Base-by-base conservation (phyloP, 1,140 invertebrate genomes). In the Hirudo medicinalis region DNA sequence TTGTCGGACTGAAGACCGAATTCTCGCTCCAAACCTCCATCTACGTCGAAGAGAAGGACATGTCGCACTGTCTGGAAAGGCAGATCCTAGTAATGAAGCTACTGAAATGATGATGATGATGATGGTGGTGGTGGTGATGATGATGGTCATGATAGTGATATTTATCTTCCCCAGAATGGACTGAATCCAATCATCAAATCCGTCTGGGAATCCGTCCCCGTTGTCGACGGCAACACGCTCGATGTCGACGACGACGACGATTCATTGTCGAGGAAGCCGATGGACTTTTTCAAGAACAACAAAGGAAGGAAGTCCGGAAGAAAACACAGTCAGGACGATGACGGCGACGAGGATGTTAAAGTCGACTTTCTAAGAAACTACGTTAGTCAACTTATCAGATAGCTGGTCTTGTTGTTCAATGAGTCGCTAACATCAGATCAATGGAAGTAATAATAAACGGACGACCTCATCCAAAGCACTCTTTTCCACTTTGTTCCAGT, bases 1-100 rank as follows among this genome's bases (percentile, higher is more conserved):
- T 89, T 88, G 84, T 87, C 75, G 84, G 86, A 76, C 77, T 90
- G n/a, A 85, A 89, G 76, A 87, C 87, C 75, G 82, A 86, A 74
- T 84, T 88, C 77, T 86, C 88, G 76, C 85, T 90, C 78, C 86
- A 90, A 80, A 83, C 86, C 76, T 77, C 86, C 49, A 87, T 88
- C 78, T 84, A 86, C 55, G 85, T 88, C 57, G 80, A 84, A 73
- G 81, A 84, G 29, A 82, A 85, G 72, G 82, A 85, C 75, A 81
- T 82, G 77, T 83, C 84, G 32, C 82, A 85, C 74, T 85, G 85
- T 55, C 84, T 88, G 6, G 86, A 86, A 75, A 86, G 86, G 79
- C 86, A 88, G 76, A 84, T 89, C 76, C 85, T 82, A 75, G 70
- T 73, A 71, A 72, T 29, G 54, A 25, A 8, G 20, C 57, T n/a